These are phyloP conservation scores for Macaria liturata DNA, from an alignment of 2,888 invertebrate species.

Conservation along the genomic window DNA sequence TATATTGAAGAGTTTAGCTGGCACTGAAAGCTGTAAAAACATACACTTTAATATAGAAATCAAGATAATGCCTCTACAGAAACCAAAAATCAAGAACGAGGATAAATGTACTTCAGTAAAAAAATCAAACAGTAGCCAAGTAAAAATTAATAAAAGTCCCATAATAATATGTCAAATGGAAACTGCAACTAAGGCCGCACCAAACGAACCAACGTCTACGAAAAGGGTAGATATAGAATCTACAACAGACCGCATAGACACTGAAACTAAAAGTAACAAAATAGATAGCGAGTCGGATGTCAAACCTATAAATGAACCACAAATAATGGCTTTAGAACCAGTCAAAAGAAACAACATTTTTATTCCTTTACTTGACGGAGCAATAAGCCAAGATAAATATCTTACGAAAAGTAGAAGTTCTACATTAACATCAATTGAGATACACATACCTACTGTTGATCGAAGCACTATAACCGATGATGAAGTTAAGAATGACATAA, in stretches of 20 bases:
- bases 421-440: slow-evolving; percentile 31
- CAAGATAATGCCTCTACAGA: slow-evolving; percentile 47
- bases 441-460: slow-evolving; percentile 26
- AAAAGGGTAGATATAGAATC: no score
- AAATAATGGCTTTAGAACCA: no score
- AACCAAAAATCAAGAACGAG: slow-evolving; percentile 23
- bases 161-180: no score
- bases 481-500: slow-evolving; percentile 57
- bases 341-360: slow-evolving; percentile 32
- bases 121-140: slow-evolving; percentile 9
- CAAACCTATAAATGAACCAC: no score
- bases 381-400: slow-evolving; percentile 55
- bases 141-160: slow-evolving; percentile 14
- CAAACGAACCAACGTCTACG: no score
- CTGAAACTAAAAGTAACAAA: not conserved
- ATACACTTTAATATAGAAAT: slow-evolving; percentile 61
- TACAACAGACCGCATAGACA: no score
- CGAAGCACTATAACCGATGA: slow-evolving; percentile 39
- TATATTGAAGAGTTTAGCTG: slow-evolving; percentile 52
- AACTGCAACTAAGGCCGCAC: no score
- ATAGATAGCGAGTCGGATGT: no score
- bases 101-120: slow-evolving; percentile 27
- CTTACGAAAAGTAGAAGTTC: slow-evolving; percentile 44
- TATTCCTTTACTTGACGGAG: slow-evolving; percentile 59
- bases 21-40: slow-evolving; percentile 46